Evolutionary conservation across 1,140 invertebrate species (phyloP).

Genomic region (Saccostrea echinata): DNA sequence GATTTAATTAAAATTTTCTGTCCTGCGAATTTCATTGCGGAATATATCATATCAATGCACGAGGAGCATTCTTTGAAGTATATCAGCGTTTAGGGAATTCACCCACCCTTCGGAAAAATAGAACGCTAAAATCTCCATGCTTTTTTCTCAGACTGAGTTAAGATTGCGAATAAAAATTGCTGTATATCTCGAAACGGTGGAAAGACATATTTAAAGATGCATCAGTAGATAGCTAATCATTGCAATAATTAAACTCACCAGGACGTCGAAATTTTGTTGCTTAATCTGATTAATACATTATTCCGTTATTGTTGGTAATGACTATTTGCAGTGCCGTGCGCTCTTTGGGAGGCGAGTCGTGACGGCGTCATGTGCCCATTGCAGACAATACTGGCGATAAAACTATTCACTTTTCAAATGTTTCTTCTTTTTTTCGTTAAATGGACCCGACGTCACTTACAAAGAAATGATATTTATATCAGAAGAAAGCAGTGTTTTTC

Average conservation of each 20-base stretch:
- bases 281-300: slow-evolving; percentile 38
- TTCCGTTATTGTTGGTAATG: slow-evolving; percentile 30
- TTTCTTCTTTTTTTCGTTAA: slow-evolving; percentile 22
- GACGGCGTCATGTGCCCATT: slow-evolving; percentile 16
- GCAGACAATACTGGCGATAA: slow-evolving; percentile 29
- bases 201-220: slow-evolving; percentile 23
- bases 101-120: slow-evolving; percentile 24
- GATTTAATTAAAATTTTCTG: slow-evolving; percentile 36
- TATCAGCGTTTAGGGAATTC: slow-evolving; percentile 25
- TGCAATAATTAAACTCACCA: slow-evolving; percentile 30
- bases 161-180: background rate
- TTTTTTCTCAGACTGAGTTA: background rate
- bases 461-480: slow-evolving; percentile 38
- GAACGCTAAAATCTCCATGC: background rate
- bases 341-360: slow-evolving; percentile 25
- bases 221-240: slow-evolving; percentile 25
- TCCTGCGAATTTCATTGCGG: slow-evolving; percentile 19
- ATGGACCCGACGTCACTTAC: slow-evolving; percentile 16
- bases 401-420: slow-evolving; percentile 39
- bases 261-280: slow-evolving; percentile 30
- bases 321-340: slow-evolving; percentile 29
- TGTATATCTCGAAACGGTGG: slow-evolving; percentile 15
- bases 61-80: slow-evolving; percentile 28
- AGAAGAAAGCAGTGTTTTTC: slow-evolving; percentile 8
- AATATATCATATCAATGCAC: slow-evolving; percentile 34